phyloP scores from a whole-genome alignment of 1,140 invertebrate species.

The Meloidogyne hapla region DNA sequence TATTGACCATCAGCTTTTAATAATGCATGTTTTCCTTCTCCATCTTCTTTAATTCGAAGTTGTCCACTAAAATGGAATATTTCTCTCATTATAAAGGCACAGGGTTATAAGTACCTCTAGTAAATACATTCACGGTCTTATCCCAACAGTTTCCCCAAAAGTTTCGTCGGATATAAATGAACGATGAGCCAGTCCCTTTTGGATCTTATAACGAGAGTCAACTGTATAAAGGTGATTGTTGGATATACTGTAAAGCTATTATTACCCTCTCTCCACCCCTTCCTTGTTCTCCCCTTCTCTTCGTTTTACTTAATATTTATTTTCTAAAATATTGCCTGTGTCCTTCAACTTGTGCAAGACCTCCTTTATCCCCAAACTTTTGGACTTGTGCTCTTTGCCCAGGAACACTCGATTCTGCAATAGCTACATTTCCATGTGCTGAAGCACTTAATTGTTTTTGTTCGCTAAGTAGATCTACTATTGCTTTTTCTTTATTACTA shows the following conservation, averaged over 20 bases:
- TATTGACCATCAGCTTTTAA: constrained; percentile 63
- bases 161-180: no score
- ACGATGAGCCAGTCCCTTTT: no score
- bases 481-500: constrained; percentile 57
- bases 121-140: no score
- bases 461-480: constrained; percentile 56
- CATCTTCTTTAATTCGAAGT: constrained; percentile 50
- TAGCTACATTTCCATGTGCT: constrained; percentile 60
- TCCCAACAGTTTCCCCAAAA: no score
- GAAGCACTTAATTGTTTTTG: constrained; percentile 56
- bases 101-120: no score
- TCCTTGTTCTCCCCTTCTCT: background rate
- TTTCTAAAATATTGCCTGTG: constrained; percentile 50
- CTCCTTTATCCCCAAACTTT: constrained; percentile 61
- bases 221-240: no score
- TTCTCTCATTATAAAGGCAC: background rate
- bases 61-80: constrained; percentile 51
- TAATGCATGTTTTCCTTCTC: constrained; percentile 51
- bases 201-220: no score
- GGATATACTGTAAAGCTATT: no score
- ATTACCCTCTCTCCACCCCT: background rate
- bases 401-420: constrained; percentile 52
- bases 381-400: constrained; percentile 62
- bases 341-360: constrained; percentile 58
- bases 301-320: background rate